These are phyloP conservation scores for Torymus aiolomorphi DNA, from an alignment of 2,888 invertebrate genomes.

Conservation along the genomic window DNA sequence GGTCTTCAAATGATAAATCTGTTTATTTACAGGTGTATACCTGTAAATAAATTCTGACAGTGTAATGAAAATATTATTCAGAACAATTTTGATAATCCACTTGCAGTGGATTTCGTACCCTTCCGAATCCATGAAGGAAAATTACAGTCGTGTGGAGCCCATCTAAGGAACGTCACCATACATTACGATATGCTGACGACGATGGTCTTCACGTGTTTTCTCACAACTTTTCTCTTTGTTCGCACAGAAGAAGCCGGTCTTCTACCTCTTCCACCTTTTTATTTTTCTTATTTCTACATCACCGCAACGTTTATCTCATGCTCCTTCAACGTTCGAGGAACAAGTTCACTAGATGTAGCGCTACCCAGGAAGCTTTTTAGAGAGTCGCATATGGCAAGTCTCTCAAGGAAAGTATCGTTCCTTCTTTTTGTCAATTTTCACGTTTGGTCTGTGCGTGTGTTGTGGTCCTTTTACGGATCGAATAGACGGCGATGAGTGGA, in stretches of 20 bases:
- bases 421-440: not conserved
- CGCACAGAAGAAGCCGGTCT: not conserved
- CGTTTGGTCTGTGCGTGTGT: not conserved
- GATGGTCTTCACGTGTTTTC: slow-evolving; percentile 58
- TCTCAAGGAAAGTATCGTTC: slow-evolving; percentile 3
- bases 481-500: too few relatives aligned
- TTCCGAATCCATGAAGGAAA: slow-evolving; percentile 27
- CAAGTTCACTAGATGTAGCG: not conserved
- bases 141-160: slow-evolving; percentile 69
- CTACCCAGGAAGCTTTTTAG: slow-evolving; percentile 39
- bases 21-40: too few relatives aligned
- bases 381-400: not conserved
- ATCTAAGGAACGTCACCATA: not conserved
- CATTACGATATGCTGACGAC: not conserved
- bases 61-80: too few relatives aligned
- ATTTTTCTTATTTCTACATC: slow-evolving; percentile 14
- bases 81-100: too few relatives aligned
- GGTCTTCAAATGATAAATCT: too few relatives aligned
- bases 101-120: too few relatives aligned
- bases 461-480: too few relatives aligned
- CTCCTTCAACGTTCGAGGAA: slow-evolving; percentile 38
- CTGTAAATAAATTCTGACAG: too few relatives aligned
- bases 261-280: not conserved
- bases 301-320: slow-evolving; percentile 17
- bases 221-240: slow-evolving; percentile 54